Evolutionary conservation across 2,113 vertebrate genomes (phyloP), one percentile per base, ranked within the genome.

Genomic region (Psilopogon haemacephalus): DNA sequence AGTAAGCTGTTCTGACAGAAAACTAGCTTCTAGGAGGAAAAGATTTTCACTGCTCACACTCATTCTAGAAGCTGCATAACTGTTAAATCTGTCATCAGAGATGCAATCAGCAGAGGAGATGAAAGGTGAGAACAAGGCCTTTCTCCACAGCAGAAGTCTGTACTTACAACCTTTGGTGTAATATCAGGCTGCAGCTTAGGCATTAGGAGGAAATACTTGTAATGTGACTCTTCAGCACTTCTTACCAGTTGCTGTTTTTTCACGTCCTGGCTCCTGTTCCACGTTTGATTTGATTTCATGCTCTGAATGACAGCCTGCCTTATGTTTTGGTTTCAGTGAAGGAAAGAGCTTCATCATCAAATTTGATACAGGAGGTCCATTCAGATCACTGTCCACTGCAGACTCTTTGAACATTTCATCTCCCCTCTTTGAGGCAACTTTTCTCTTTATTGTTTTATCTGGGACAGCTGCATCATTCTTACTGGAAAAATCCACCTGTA

Each of bases 311-410:
- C 95, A 95, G 74, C 94, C 89, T 80, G 96, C 90, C 64, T 97
- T 98, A 56, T 96, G 84, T 87, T 98, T 98, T 0, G 97, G 96
- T 95, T 98, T 99, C 94, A 99, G 96, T 5, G 98, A 97, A 86
- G 99, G 99, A 94, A 99, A 99, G 46, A 99, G 85, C 84, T 97
- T 98, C 15, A 98, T 94, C 98, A 99, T 98, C 88, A 99, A 97
- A 77, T 98, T 98, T 17, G 98, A 98, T 23, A 97, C 82, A 15
- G 98, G 98, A 77, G 98, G 98, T 79, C 95, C 75, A 13, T 94
- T 96, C 54, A 89, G 48, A 63, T 92, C 94, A 63, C 91, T 77
- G 35, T 84, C 90, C 35, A 70, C 67, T 38, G 71, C 84, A 67
- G 78, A 76, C 42, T 91, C 60, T 24, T 88, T 92, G 24, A 67